phyloP scores from a whole-genome alignment of 2,888 invertebrate species.

The Ophion ventricosus region DNA sequence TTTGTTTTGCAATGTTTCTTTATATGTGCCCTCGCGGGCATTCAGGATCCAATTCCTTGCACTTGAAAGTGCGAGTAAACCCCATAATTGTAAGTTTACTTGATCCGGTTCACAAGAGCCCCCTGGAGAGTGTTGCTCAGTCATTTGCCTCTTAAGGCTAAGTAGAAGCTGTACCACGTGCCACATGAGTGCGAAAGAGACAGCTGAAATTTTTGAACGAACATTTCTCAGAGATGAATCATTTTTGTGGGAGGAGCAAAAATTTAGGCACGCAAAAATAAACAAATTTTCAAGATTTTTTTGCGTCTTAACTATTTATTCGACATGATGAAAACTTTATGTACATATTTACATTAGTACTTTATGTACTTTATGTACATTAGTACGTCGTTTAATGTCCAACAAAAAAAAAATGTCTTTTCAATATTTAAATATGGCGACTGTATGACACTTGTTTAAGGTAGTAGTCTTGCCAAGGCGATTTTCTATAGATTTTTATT shows the following conservation, averaged over 20 bases:
- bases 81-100: background rate
- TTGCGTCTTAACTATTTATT: too few species aligned
- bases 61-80: background rate
- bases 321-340: too few species aligned
- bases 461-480: too few species aligned
- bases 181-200: background rate
- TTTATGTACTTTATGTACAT: too few species aligned
- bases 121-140: background rate
- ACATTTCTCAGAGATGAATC: background rate
- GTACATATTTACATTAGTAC: too few species aligned
- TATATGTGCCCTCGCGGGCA: background rate
- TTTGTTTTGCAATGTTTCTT: background rate
- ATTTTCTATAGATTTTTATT: too few species aligned
- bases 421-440: too few species aligned
- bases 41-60: background rate
- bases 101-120: background rate
- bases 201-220: background rate
- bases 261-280: too few species aligned
- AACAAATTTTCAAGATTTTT: too few species aligned
- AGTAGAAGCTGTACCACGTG: background rate
- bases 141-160: background rate
- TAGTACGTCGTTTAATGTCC: too few species aligned
- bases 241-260: background rate
- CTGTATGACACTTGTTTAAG: too few species aligned
- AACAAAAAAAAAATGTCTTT: too few species aligned